Percentiles rank a stretch among this genome's conserved stretches.
Evolutionary conservation across 2,888 invertebrate species (phyloP).

Genomic region (Ornithoptera alexandrae): DNA sequence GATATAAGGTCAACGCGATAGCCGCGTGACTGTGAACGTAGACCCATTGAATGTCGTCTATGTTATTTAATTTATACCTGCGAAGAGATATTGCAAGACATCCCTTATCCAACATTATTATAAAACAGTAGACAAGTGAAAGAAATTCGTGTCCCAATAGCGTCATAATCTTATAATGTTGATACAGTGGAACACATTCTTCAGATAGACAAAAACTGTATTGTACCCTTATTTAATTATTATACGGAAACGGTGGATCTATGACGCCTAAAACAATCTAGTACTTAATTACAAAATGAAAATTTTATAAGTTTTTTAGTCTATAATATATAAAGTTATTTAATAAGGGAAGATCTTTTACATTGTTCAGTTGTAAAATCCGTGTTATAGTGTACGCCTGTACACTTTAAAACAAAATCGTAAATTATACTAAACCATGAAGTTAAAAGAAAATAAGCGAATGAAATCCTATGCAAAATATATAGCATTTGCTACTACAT

Average conservation of each 20-base stretch:
- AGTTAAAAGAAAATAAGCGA: slow-evolving; percentile 38
- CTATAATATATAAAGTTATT: neutral
- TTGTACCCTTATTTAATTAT: neutral
- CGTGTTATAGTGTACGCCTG: neutral
- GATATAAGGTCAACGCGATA: slow-evolving; percentile 27
- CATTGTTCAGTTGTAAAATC: neutral
- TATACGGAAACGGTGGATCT: neutral
- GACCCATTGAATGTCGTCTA: neutral
- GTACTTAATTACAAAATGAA: neutral
- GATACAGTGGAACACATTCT: neutral
- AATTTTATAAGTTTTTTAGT: neutral
- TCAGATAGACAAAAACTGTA: neutral
- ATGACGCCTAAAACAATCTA: neutral
- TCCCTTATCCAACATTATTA: neutral
- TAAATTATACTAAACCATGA: slow-evolving; percentile 1
- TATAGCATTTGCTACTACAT: slow-evolving; percentile 41
- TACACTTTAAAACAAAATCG: neutral
- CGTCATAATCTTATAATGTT: neutral
- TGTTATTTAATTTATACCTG: slow-evolving; percentile 1
- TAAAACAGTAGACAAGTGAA: neutral
- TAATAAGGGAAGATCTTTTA: slow-evolving; percentile 2
- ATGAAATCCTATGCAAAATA: slow-evolving; percentile 37
- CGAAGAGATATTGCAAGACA: neutral
- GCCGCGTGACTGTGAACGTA: neutral
- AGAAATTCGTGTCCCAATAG: neutral